Evolutionary conservation across 2,888 invertebrate genomes (phyloP).

Genomic region (Eremobia ochroleuca): DNA sequence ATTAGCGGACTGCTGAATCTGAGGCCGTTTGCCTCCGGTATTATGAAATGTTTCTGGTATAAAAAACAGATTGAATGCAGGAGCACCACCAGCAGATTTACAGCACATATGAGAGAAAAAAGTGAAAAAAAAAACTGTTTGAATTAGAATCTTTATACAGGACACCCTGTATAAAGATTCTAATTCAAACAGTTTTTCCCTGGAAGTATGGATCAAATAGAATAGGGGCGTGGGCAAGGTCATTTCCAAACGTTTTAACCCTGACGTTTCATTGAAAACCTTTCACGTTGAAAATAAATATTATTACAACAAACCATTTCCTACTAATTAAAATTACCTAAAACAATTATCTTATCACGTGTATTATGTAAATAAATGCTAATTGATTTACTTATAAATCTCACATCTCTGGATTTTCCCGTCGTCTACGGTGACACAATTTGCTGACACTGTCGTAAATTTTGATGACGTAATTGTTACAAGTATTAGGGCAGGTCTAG

Average conservation of each 20-base stretch:
- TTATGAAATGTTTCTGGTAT: neutral
- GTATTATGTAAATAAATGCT: slow-evolving; percentile 51
- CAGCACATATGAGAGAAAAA: too few relatives aligned
- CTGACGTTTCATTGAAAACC: too few relatives aligned
- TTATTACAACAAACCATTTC: neutral
- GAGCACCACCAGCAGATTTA: neutral
- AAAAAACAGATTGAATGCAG: neutral
- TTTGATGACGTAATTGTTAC: slow-evolving; percentile 49
- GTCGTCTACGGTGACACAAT: slow-evolving; percentile 34
- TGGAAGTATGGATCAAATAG: too few relatives aligned
- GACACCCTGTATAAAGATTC: too few relatives aligned
- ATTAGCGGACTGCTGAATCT: slow-evolving; percentile 1
- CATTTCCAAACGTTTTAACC: too few relatives aligned
- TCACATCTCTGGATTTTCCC: slow-evolving; percentile 27
- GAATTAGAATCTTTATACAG: too few relatives aligned
- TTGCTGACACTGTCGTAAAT: slow-evolving; percentile 44
- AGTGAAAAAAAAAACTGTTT: too few relatives aligned
- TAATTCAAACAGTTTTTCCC: too few relatives aligned
- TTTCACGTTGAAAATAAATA: neutral
- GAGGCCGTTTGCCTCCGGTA: slow-evolving; percentile 3
- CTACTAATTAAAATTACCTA: slow-evolving; percentile 18
- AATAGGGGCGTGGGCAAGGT: too few relatives aligned
- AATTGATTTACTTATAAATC: slow-evolving; percentile 36
- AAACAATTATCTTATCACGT: slow-evolving; percentile 18
- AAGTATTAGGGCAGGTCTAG: slow-evolving; percentile 26